Evolutionary conservation across 2,888 invertebrate genomes (phyloP).

Genomic region (Brachylomia viminalis): DNA sequence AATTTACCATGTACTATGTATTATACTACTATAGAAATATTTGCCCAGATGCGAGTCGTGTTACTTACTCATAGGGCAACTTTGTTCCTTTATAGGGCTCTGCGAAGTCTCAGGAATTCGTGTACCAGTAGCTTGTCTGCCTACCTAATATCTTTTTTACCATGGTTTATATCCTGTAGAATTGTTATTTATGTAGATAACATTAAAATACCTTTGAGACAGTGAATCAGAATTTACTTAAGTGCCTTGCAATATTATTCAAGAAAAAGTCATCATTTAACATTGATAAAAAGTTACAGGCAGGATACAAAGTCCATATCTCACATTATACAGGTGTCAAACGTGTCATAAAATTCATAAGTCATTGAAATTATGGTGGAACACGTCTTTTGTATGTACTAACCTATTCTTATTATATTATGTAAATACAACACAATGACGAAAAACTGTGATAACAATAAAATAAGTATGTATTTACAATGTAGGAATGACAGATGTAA

Average conservation of each 20-base stretch:
- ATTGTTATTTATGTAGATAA: no score
- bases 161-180: not conserved
- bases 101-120: slow-evolving; percentile 16
- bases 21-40: slow-evolving; percentile 13
- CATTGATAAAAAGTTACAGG: no score
- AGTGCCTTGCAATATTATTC: not conserved
- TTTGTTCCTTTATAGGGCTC: not conserved
- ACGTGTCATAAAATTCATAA: not conserved
- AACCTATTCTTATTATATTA: slow-evolving; percentile 35
- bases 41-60: not conserved
- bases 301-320: not conserved
- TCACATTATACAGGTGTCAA: not conserved
- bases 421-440: slow-evolving; percentile 59
- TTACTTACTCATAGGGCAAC: slow-evolving; percentile 7
- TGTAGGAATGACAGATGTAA: slow-evolving; percentile 37
- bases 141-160: not conserved
- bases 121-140: no score
- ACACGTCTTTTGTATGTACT: slow-evolving; percentile 32
- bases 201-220: not conserved
- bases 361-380: slow-evolving; percentile 5
- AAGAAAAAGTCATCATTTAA: not conserved
- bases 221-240: not conserved
- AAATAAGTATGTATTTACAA: slow-evolving; percentile 61
- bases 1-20: no score
- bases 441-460: slow-evolving; percentile 68